Evolutionary conservation across 1,140 invertebrate species (phyloP).

Genomic region (Neotoxoptera formosana): DNA sequence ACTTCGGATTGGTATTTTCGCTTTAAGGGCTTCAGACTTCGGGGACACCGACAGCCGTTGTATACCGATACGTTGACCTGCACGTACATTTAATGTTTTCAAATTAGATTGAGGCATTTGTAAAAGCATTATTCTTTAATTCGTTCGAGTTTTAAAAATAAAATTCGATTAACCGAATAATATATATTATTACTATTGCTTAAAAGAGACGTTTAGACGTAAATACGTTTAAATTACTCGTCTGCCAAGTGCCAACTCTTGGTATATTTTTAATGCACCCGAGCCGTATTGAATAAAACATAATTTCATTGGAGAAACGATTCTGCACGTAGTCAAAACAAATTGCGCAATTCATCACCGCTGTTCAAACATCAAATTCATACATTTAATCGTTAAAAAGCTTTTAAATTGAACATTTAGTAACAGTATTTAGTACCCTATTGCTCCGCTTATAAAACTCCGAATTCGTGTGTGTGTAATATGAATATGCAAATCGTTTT

Average conservation of each 20-base stretch:
- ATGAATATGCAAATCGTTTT: background rate
- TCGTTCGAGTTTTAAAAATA: background rate
- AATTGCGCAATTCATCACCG: background rate
- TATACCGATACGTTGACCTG: background rate
- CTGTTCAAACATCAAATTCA: background rate
- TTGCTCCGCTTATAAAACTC: background rate
- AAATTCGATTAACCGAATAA: background rate
- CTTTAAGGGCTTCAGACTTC: background rate
- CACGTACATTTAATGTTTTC: background rate
- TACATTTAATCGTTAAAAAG: background rate
- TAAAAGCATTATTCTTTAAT: background rate
- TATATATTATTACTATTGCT: background rate
- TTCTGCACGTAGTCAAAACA: background rate
- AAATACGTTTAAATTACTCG: background rate
- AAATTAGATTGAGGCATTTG: background rate
- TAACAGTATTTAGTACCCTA: no score
- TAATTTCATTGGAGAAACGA: background rate
- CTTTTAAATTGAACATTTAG: background rate
- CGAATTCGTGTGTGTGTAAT: background rate
- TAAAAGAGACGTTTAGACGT: background rate
- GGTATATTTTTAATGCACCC: background rate
- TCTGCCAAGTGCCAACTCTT: background rate
- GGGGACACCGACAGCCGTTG: background rate
- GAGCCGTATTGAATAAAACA: background rate
- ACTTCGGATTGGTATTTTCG: background rate